These are phyloP conservation scores for Physocephala rufipes DNA, from an alignment of 2,888 invertebrate species.

Conservation along the genomic window DNA sequence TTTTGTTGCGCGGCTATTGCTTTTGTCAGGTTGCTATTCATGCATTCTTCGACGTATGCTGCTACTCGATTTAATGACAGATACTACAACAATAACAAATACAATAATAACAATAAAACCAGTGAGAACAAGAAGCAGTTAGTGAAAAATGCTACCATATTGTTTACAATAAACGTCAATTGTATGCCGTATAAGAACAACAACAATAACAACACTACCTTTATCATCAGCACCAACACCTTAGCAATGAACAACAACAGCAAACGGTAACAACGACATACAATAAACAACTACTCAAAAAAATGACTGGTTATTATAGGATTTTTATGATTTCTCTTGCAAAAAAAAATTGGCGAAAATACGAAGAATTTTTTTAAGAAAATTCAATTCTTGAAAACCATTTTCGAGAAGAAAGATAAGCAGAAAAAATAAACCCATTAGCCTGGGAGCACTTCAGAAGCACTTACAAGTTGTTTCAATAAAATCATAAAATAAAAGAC, in stretches of 20 bases:
- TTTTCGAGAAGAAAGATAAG: background rate
- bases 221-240: no score
- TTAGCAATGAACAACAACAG: background rate
- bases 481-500: background rate
- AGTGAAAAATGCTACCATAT: constrained; percentile 39
- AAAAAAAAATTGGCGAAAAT: background rate
- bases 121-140: constrained; percentile 27
- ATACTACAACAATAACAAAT: constrained; percentile 12
- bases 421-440: background rate
- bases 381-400: background rate
- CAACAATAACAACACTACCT: background rate
- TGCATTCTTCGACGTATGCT: background rate
- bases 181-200: background rate
- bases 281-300: constrained; percentile 14
- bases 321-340: constrained; percentile 19
- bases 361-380: background rate
- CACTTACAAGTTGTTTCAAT: background rate
- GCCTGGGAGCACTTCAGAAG: background rate
- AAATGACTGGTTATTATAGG: background rate
- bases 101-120: constrained; percentile 30
- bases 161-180: background rate
- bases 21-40: constrained; percentile 15
- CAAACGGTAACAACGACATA: no score
- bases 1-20: no score
- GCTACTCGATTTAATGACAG: constrained; percentile 32